Percentiles rank a stretch among this genome's conserved stretches.
Evolutionary conservation across 2,888 invertebrate genomes (phyloP).

Genomic region (Bibio marci): DNA sequence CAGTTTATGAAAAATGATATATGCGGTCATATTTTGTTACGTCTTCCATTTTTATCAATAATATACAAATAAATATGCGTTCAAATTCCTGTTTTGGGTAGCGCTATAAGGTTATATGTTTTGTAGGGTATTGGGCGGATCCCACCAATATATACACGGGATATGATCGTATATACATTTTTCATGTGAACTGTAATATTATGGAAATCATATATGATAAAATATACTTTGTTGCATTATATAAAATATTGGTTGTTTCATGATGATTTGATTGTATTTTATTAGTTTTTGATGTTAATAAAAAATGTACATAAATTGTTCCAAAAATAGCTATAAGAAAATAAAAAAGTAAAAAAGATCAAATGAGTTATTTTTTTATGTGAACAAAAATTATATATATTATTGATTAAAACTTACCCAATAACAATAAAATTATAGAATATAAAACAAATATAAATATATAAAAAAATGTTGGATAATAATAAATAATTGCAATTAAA

Average conservation of each 20-base stretch:
- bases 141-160: too few relatives aligned
- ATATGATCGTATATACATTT: too few relatives aligned
- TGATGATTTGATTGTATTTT: constrained; percentile 20
- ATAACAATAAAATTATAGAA: constrained; percentile 22
- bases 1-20: background rate
- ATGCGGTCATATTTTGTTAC: too few relatives aligned
- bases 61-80: too few relatives aligned
- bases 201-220: too few relatives aligned
- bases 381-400: constrained; percentile 12
- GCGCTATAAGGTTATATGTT: too few relatives aligned
- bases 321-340: constrained; percentile 21
- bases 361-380: constrained; percentile 9
- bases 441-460: constrained; percentile 26
- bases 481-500: constrained; percentile 25
- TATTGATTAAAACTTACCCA: constrained; percentile 19
- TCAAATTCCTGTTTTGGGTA: too few relatives aligned
- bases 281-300: constrained; percentile 24
- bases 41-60: background rate
- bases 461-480: constrained; percentile 27
- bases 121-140: too few relatives aligned
- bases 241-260: constrained; percentile 21
- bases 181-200: too few relatives aligned
- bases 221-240: constrained; percentile 29
- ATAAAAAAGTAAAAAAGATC: constrained; percentile 6
- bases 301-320: constrained; percentile 26